Evolutionary conservation across 2,888 invertebrate species (phyloP).

Genomic region (Sisyra terminalis): DNA sequence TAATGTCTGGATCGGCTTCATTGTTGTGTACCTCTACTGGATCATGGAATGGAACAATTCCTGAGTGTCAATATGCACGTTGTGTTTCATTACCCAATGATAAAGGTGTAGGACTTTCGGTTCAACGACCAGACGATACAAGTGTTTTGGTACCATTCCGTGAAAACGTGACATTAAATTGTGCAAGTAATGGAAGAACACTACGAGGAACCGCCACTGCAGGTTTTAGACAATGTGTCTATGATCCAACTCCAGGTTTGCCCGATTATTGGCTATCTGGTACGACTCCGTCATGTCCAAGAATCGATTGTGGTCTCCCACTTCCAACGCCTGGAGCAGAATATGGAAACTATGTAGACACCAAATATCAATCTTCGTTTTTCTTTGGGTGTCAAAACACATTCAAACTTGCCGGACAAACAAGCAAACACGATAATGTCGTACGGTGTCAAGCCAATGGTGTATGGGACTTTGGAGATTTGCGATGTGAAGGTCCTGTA

Average conservation of each 20-base stretch:
- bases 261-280: constrained; percentile 88
- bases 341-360: constrained; percentile 76
- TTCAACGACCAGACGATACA: constrained; percentile 62
- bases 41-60: constrained; percentile 84
- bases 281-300: constrained; percentile 67
- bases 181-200: constrained; percentile 59
- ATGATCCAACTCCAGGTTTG: constrained; percentile 79
- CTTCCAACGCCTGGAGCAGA: constrained; percentile 86
- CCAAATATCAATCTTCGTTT: constrained; percentile 83
- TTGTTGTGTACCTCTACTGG: constrained; percentile 80
- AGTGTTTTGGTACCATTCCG: constrained; percentile 77
- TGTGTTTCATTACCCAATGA: constrained; percentile 83
- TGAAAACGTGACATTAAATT: constrained; percentile 77
- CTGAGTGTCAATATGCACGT: constrained; percentile 84
- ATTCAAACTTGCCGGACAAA: constrained; percentile 85
- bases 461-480: constrained; percentile 93
- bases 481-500: constrained; percentile 91
- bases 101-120: constrained; percentile 67
- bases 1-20: constrained; percentile 75
- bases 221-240: constrained; percentile 84
- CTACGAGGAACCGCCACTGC: constrained; percentile 68
- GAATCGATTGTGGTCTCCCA: constrained; percentile 83
- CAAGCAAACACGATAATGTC: constrained; percentile 78
- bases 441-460: constrained; percentile 85
- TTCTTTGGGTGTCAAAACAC: constrained; percentile 94